phyloP scores from a whole-genome alignment of 2,797 vertebrate species.

The Danio albolineatus region DNA sequence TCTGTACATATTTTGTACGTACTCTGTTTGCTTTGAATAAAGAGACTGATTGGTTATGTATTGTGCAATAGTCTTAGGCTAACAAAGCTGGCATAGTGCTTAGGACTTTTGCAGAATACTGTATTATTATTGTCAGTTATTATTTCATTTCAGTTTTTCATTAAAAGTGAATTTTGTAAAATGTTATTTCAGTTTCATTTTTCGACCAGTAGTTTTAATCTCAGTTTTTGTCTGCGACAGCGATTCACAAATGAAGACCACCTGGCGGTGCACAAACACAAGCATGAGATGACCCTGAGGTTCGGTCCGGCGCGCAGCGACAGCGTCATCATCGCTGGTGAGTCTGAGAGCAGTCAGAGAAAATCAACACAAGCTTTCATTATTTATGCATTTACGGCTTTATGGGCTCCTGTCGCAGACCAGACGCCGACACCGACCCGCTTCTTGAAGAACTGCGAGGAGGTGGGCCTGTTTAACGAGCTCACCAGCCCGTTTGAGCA shows the following conservation, averaged over 20 bases:
- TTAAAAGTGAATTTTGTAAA: no score
- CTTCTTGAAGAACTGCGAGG: slow-evolving; percentile 99
- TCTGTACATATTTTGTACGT: not conserved
- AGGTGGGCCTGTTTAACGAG: slow-evolving; percentile 98
- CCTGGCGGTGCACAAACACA: slow-evolving; percentile 99
- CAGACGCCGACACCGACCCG: slow-evolving; percentile 99
- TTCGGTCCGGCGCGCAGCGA: slow-evolving; percentile 98
- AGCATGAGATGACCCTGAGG: slow-evolving; percentile 99
- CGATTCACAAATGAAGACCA: slow-evolving; percentile 99
- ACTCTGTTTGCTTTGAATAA: no score
- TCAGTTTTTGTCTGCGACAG: slow-evolving; percentile 69
- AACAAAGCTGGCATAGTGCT: no score
- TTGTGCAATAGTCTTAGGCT: no score
- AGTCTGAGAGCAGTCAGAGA: slow-evolving; percentile 63
- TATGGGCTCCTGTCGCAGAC: slow-evolving; percentile 80
- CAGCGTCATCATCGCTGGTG: slow-evolving; percentile 97
- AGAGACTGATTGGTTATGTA: no score
- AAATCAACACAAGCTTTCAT: not conserved
- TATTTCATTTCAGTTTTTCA: no score
- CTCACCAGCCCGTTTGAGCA: slow-evolving; percentile 98
- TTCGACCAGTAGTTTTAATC: no score
- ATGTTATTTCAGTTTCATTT: no score
- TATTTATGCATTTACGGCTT: not conserved
- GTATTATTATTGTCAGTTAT: no score
- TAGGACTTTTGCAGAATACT: no score